Evolutionary conservation across 2,113 vertebrate genomes (phyloP).

Genomic region (Vulpes ferrilata): DNA sequence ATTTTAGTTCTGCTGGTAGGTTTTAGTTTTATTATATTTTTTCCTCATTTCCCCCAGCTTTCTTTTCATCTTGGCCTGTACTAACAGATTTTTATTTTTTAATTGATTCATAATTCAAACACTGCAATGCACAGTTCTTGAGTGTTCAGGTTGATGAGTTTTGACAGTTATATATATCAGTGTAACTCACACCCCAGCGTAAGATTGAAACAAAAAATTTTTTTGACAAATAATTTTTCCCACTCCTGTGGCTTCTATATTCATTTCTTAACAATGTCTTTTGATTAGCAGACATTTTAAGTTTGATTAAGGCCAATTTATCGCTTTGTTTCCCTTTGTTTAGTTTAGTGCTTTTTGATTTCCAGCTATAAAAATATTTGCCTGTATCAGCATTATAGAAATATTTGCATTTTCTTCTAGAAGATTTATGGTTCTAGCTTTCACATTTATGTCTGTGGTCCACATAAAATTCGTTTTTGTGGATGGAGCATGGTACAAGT

Average conservation of each 20-base stretch:
- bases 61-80: not conserved
- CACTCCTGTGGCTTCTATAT: not conserved
- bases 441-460: not conserved
- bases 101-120: not conserved
- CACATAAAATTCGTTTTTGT: not conserved
- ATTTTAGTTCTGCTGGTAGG: not conserved
- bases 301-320: not conserved
- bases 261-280: not conserved
- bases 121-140: not conserved
- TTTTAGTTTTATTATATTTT: not conserved
- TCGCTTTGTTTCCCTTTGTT: not conserved
- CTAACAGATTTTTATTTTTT: slow-evolving; percentile 22
- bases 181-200: not conserved
- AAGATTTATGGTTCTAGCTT: not conserved
- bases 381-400: not conserved
- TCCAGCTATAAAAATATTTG: not conserved
- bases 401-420: not conserved
- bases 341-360: not conserved
- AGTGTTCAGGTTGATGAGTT: not conserved
- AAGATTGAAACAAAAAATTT: not conserved
- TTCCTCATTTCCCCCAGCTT: not conserved
- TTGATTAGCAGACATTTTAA: not conserved
- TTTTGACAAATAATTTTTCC: not conserved
- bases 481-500: not conserved
- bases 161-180: not conserved